Evolutionary conservation across 1,140 invertebrate genomes (phyloP).

Genomic region (Drosophila simulans): DNA sequence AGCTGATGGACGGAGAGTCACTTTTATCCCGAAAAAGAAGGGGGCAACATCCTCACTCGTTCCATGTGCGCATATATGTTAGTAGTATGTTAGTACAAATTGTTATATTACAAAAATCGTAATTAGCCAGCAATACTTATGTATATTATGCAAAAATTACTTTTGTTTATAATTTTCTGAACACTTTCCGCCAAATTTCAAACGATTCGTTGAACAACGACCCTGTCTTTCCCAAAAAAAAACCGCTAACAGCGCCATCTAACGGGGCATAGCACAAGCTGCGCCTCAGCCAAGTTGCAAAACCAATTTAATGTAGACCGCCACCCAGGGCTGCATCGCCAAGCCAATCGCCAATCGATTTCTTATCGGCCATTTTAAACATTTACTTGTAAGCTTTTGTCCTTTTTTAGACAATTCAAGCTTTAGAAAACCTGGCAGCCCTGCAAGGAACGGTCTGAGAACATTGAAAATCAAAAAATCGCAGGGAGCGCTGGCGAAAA

Average conservation of each 20-base stretch:
- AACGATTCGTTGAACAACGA: neutral
- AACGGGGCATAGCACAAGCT: neutral
- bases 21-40: neutral
- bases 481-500: neutral
- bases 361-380: neutral
- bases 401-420: slow-evolving; percentile 1
- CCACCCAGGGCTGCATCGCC: neutral
- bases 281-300: neutral
- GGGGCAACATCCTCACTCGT: neutral
- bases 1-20: slow-evolving; percentile 28
- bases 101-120: too few species aligned
- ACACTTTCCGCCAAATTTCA: neutral
- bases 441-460: slow-evolving; percentile 3
- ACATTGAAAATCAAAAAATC: slow-evolving; percentile 13
- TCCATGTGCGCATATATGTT: too few species aligned
- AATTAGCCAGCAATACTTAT: too few species aligned
- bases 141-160: too few species aligned
- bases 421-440: neutral
- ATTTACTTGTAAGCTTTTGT: neutral
- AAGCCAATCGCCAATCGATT: neutral
- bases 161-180: neutral
- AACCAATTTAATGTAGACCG: neutral
- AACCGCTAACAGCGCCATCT: neutral
- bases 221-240: neutral
- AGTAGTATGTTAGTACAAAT: too few species aligned